Base-by-base conservation (phyloP, 1,140 invertebrate genomes). In the Cepaea nemoralis region DNA sequence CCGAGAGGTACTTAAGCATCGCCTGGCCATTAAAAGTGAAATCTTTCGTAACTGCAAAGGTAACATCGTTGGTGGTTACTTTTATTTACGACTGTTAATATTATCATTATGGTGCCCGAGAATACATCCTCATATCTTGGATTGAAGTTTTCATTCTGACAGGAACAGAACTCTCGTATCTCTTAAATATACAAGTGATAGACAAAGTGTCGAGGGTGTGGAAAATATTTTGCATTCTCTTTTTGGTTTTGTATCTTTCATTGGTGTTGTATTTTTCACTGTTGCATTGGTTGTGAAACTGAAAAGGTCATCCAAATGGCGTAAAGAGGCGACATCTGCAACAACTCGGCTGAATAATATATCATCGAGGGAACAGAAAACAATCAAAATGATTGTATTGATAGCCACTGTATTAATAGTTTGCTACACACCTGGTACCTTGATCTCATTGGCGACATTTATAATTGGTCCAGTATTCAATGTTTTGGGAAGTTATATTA, bases 11-110 rank as follows among this genome's bases (percentile, higher is more conserved):
- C n/a, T n/a, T n/a, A n/a, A n/a, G n/a, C n/a, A n/a, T n/a, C n/a
- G n/a, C n/a, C n/a, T n/a, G n/a, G n/a, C 63, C 63, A 33, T n/a
- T 66, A 6, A 66, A 66, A 33, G 8, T 66, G 63, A 66, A 66
- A 24, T 10, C 10, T 12, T 12, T 66, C 24, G 31, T 66, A 10
- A 66, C 63, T n/a, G 10, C 8, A 27, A 66, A 66, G 31, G 24
- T 10, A 66, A 66, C 63, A 8, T 12, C 63, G 6, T 10, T 66
- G 10, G n/a, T 66, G 10, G 10, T 66, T 8, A 12, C 10, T 33
- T 8, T n/a, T 33, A 66, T 66, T n/a, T 66, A 66, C 24, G n/a
- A 66, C n/a, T 33, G 19, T 45, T 10, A 45, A 45, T 45, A 45
- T 45, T 10, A 19, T 45, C 19, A 19, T 19, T 19, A 8, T 45